phyloP scores from a whole-genome alignment of 2,888 invertebrate species.

The Tinea trinotella region DNA sequence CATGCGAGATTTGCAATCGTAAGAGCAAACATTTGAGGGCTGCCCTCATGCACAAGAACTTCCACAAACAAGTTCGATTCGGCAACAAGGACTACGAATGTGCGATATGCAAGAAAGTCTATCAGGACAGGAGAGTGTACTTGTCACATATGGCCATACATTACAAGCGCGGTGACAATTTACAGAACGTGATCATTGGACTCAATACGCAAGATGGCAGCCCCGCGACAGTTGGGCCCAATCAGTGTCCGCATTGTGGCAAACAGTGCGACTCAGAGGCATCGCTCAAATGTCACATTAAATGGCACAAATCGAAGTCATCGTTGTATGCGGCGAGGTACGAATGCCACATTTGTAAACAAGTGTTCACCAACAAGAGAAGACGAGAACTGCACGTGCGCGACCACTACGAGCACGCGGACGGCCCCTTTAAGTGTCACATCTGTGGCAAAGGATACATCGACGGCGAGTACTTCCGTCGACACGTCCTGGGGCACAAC shows the following conservation, averaged over 20 bases:
- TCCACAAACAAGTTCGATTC: conserved; percentile 63
- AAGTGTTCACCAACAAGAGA: conserved; percentile 60
- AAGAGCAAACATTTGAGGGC: conserved; percentile 61
- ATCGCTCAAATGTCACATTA: conserved; percentile 55
- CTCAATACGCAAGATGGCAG: neutral
- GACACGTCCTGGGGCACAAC: conserved; percentile 68
- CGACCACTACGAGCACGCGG: conserved; percentile 63
- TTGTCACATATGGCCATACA: conserved; percentile 64
- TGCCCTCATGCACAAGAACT: conserved; percentile 54
- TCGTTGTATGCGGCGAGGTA: conserved; percentile 53
- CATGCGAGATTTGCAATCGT: conserved; percentile 56
- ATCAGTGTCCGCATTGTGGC: conserved; percentile 55
- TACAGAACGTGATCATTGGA: conserved; percentile 43
- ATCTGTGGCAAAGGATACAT: conserved; percentile 68
- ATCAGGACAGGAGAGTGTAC: conserved; percentile 54
- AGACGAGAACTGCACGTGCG: conserved; percentile 58
- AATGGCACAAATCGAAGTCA: conserved; percentile 60
- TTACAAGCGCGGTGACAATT: conserved; percentile 56
- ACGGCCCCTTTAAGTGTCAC: conserved; percentile 63
- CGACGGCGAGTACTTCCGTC: conserved; percentile 59
- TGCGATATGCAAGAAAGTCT: conserved; percentile 60
- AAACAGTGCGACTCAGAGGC: conserved; percentile 57
- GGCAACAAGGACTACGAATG: conserved; percentile 63
- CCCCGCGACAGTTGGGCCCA: neutral
- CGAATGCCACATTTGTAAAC: conserved; percentile 59